Base-by-base conservation (phyloP, 2,113 vertebrate species). In the Paracanthobrama guichenoti region DNA sequence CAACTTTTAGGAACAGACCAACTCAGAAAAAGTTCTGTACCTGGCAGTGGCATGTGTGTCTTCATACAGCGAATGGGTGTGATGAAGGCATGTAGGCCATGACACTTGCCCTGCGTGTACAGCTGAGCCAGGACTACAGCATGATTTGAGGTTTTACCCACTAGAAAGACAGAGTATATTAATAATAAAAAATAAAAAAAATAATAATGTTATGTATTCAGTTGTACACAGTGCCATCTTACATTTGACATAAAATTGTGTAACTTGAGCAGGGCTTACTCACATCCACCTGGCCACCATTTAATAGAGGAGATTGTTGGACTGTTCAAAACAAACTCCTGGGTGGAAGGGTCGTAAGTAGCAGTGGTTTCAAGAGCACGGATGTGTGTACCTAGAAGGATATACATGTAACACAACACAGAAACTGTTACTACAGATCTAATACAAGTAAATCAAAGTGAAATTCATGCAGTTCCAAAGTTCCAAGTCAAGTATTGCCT, bases 251-350 rank as follows among this genome's bases (percentile, higher is more conserved):
- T 20, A 53, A 18, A 35, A 64, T 20, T 3, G n/a, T 12, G 14
- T 28, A 4, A 42, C 22, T 44, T 81, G 39, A 69, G 59, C 16
- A 26, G 4, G 44, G n/a, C 8, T 35, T 81, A 96, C 98, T 97
- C 93, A 99, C 98, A 93, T 90, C 97, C 98, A 78, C 98, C 98
- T 9, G 98, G 97, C 98, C 98, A 99, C 98, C 98, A 99, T 86
- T 99, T 99, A 89, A 99, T 98, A 83, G 98, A 99, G 85, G 96
- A 97, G 89, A 99, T 94, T 0, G 98, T 99, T 48, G 98, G 98
- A 87, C 96, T 97, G 91, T 99, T 97, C 79, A 99, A 88, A 64
- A 99, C 95, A 90, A 99, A 99, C 89, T 99, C 97, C 88, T 99
- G 96, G 0, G 97, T 97, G 60, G 95, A 89, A 7, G 97, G 95